A percentile compares a stretch with the other conserved stretches of the same genome.
Evolutionary conservation across 1,140 invertebrate species (phyloP).

Genomic region (Vollenhovia emeryi): DNA sequence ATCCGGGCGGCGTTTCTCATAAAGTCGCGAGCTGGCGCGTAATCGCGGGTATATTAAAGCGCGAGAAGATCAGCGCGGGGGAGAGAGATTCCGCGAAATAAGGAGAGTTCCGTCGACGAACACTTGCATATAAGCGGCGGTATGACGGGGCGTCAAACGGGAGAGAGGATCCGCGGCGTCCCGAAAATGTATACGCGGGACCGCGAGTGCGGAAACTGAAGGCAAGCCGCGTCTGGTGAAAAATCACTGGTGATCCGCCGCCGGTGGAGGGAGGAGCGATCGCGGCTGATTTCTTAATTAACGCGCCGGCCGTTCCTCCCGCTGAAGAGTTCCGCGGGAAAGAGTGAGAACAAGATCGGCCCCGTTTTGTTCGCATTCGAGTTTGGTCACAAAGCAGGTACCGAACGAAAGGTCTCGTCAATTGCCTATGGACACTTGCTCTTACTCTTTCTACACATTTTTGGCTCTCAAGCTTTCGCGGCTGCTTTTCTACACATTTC

Average conservation of each 20-base stretch:
- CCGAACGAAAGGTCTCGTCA: too few relatives aligned
- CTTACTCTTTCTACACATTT: too few relatives aligned
- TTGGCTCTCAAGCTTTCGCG: too few relatives aligned
- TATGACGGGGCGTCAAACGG: slow-evolving; percentile 10
- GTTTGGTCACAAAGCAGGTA: too few relatives aligned
- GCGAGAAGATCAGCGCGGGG: slow-evolving; percentile 62
- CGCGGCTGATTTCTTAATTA: not conserved
- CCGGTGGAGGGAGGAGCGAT: too few relatives aligned
- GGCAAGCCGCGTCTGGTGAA: not conserved
- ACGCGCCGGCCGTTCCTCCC: not conserved
- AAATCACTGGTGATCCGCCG: not conserved
- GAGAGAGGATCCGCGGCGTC: not conserved
- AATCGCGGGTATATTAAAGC: slow-evolving; percentile 71
- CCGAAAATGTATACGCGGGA: slow-evolving; percentile 19
- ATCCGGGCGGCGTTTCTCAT: slow-evolving; percentile 64
- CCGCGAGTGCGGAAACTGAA: not conserved
- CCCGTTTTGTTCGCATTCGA: too few relatives aligned
- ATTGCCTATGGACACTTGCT: too few relatives aligned
- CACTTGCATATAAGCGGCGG: slow-evolving; percentile 22
- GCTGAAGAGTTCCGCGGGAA: not conserved
- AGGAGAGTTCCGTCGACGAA: slow-evolving; percentile 47
- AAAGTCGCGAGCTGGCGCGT: slow-evolving; percentile 71
- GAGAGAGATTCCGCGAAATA: slow-evolving; percentile 67
- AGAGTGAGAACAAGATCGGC: too few relatives aligned
- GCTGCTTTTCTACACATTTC: too few relatives aligned